Evolutionary conservation across 2,797 vertebrate species (phyloP), one percentile per base, ranked within the genome.

Genomic region (Spondyliosoma cantharus): DNA sequence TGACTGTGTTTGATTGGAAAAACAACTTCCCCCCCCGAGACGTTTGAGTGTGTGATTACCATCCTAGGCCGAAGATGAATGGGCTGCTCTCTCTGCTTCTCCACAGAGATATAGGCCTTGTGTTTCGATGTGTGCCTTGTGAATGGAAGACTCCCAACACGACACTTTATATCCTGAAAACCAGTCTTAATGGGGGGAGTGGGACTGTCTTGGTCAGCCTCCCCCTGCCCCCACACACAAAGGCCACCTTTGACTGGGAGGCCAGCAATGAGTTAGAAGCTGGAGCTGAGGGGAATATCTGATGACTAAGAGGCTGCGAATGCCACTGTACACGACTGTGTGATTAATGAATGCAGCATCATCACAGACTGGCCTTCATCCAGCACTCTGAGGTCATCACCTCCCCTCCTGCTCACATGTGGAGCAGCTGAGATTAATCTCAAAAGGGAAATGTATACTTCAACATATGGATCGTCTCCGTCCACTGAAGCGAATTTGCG

Each of bases 221-320:
- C 73, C 48, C 43, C 37, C 22, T 2, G 49, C 9, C 24, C 48
- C 2, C 27, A 73, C 63, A 11, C 77, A 94, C 89, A 95, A 93
- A 93, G 87, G 73, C 88, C 79, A 88, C 85, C 88, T 91, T 94
- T 95, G 90, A 93, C 89, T 82, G 76, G 60, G 71, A 86, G 83
- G 83, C 83, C 83, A 71, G 76, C 83, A 87, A 86, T 71, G 85
- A 91, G 80, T 57, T 69, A 66, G 86, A 82, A 88, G 82, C 42
- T 22, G 78, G 81, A 86, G 81, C 71, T 73, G 83, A 82, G 87
- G 88, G 88, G 88, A 90, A 89, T 91, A 93, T 93, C 90, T 93
- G 88, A 93, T 94, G 93, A 94, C 93, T 94, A 90, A 92, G 91
- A 86, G 88, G 77, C 91, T 93, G 89, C 70, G 50, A 89, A 91